Conservation (phyloP, 2,113 vertebrate genomes). For the Gopherus evgoodei region DNA sequence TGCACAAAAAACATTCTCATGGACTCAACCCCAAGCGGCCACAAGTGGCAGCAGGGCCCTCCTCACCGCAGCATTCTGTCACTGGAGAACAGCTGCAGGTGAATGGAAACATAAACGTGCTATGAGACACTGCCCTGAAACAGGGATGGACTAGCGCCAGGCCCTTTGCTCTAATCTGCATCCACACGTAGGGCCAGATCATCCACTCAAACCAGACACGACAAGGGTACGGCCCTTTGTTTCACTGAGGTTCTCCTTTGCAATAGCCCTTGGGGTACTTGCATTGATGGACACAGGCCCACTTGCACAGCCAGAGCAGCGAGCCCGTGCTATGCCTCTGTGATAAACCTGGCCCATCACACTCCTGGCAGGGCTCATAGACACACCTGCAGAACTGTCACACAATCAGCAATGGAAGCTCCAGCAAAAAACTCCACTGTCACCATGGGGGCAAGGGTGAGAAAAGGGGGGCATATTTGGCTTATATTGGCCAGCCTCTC, state of each 20-base stretch:
- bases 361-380: accelerated
- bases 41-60: background rate
- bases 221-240: background rate
- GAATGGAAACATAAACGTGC: background rate
- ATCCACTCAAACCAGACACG: background rate
- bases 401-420: constrained; percentile 38
- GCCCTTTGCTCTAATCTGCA: background rate
- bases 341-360: accelerated
- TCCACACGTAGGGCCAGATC: background rate
- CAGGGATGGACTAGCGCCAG: background rate
- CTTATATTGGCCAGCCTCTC: constrained; percentile 44
- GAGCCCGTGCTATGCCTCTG: background rate
- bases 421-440: background rate
- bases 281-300: background rate
- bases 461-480: constrained; percentile 22
- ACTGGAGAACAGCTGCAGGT: background rate
- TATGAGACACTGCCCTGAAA: background rate
- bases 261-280: background rate
- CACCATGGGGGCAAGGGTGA: background rate
- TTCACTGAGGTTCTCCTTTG: background rate
- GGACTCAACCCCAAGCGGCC: background rate
- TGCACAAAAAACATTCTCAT: constrained; percentile 9
- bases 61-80: background rate
- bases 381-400: background rate
- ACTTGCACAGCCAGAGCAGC: background rate